These are phyloP conservation scores for Burhinus bistriatus DNA, from an alignment of 2,113 vertebrate genomes.

Conservation along the genomic window DNA sequence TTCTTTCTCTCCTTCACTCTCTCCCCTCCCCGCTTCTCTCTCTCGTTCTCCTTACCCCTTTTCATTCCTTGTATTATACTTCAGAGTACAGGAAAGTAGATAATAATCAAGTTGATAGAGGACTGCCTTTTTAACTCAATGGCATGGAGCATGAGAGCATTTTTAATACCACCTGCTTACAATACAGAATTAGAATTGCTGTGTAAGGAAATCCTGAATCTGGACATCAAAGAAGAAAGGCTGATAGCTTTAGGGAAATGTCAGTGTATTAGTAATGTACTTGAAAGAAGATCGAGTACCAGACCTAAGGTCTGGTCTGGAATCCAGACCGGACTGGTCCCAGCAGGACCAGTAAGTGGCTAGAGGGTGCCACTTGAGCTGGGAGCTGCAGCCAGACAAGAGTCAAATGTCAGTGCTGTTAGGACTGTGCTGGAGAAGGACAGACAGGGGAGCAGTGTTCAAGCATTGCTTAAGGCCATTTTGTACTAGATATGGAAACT, in stretches of 20 bases:
- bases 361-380: background rate
- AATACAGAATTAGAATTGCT: background rate
- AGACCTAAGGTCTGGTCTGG: background rate
- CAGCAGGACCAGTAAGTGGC: background rate
- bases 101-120: background rate
- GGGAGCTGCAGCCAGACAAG: background rate
- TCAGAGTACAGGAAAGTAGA: background rate
- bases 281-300: background rate
- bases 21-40: no score
- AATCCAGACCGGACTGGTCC: background rate
- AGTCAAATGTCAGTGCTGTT: background rate
- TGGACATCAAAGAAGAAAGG: background rate
- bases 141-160: background rate
- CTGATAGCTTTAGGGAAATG: background rate
- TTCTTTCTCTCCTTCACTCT: background rate
- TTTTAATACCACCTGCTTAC: background rate
- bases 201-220: background rate
- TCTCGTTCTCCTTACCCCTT: background rate
- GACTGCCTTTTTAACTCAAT: background rate
- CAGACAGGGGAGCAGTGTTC: background rate
- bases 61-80: background rate
- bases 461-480: background rate
- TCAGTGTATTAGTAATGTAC: background rate
- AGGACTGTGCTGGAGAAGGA: background rate
- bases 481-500: background rate